A percentile compares a stretch with the other conserved stretches of the same genome.
phyloP scores from a whole-genome alignment of 2,113 vertebrate genomes.

The Brienomyrus longianalis region DNA sequence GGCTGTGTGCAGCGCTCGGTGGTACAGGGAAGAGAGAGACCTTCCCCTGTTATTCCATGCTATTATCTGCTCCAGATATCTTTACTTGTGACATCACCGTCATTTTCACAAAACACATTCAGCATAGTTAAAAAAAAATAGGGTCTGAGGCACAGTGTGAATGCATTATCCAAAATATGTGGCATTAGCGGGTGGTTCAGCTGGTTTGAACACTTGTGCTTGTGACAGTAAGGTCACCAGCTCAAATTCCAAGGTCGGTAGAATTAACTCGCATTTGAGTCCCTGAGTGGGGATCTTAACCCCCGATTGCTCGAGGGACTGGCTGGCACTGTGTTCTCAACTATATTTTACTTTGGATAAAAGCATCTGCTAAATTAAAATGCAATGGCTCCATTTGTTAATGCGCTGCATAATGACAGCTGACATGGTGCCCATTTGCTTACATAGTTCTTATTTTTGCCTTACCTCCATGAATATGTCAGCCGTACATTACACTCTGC shows the following conservation, averaged over 20 bases:
- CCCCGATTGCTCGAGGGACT: neutral
- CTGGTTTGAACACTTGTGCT: neutral
- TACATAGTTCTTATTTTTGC: neutral
- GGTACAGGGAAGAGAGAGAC: neutral
- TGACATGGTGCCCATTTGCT: neutral
- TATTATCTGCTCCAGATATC: neutral
- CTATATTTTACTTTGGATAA: neutral
- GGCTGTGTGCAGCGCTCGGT: neutral
- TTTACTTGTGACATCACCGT: neutral
- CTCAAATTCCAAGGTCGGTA: neutral
- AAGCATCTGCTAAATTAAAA: neutral
- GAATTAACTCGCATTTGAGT: neutral
- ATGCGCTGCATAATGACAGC: too few species aligned
- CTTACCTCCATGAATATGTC: neutral
- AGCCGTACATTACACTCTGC: neutral
- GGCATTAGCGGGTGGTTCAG: neutral
- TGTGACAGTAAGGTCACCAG: neutral
- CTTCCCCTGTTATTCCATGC: neutral
- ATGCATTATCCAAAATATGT: neutral
- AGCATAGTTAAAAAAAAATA: neutral
- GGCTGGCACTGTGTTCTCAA: neutral
- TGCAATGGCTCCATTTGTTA: neutral
- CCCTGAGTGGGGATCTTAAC: neutral
- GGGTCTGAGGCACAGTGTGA: neutral
- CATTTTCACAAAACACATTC: neutral